phyloP scores from a whole-genome alignment of 1,140 invertebrate genomes.

The Brachionus calyciflorus region DNA sequence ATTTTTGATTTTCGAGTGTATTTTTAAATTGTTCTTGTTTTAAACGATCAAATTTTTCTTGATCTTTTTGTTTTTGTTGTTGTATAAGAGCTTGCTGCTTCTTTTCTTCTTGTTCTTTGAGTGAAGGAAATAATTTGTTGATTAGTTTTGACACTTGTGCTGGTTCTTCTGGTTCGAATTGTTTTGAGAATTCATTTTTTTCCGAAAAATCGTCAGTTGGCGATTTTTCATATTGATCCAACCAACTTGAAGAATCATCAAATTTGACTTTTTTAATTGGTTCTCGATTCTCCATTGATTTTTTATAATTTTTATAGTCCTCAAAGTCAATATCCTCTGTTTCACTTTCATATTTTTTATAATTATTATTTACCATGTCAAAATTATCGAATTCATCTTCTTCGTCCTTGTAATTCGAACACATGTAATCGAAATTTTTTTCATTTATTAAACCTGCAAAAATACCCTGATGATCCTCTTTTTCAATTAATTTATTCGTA shows the following conservation, averaged over 20 bases:
- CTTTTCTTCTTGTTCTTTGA: slow-evolving; percentile 51
- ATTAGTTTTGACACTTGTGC: slow-evolving; percentile 57
- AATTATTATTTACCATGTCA: too few relatives aligned
- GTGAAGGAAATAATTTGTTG: slow-evolving; percentile 55
- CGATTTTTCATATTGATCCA: not conserved
- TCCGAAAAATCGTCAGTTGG: slow-evolving; percentile 45
- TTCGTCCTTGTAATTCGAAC: not conserved
- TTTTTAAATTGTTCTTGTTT: slow-evolving; percentile 49
- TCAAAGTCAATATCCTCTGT: slow-evolving; percentile 37
- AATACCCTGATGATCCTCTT: not conserved
- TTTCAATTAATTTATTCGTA: not conserved
- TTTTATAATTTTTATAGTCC: slow-evolving; percentile 16
- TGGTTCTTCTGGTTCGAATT: slow-evolving; percentile 48
- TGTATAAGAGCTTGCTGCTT: slow-evolving; percentile 51
- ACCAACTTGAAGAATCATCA: not conserved
- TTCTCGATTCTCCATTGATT: not conserved
- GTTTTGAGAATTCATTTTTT: slow-evolving; percentile 41
- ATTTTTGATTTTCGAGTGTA: slow-evolving; percentile 45
- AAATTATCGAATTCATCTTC: not conserved
- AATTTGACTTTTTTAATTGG: slow-evolving; percentile 4
- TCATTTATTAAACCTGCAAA: not conserved
- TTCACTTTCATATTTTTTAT: not conserved
- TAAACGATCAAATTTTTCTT: slow-evolving; percentile 34
- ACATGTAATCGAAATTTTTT: not conserved
- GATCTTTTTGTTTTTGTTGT: slow-evolving; percentile 21